Evolutionary conservation across 1,140 invertebrate species (phyloP), one percentile per base, ranked within the genome.

Genomic region (Myzus persicae): DNA sequence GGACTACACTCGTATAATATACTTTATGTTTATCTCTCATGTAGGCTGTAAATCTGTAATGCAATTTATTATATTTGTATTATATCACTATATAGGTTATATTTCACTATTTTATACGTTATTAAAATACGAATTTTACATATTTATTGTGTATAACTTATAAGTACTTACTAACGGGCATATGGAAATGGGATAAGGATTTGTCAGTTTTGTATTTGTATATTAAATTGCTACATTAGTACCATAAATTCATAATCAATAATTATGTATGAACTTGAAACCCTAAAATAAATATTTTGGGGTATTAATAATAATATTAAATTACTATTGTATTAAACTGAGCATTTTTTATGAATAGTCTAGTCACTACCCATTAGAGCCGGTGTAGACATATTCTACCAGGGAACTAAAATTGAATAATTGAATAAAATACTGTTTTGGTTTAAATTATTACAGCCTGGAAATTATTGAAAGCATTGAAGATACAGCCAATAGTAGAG

Each of bases 401-500:
- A 76, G 59, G 31, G 7, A 51, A 51, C 48, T 51, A 22, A 51
- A 51, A 24, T 51, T 51, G 22, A 36, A 76, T 76, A 76, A n/a
- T n/a, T n/a, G 11, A 76, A 76, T 76, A 76, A 76, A 76, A n/a
- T 76, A 89, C 40, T 54, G 9, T 54, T 89, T 76, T n/a, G 59
- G 46, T 89, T 89, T 89, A 51, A 51, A 54, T 93, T 90, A 93
- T 90, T 90, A 89, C 91, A 98, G 97, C 81, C 97, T 97, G 87
- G 96, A 97, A n/a, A 98, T 98, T 94, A 95, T 97, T 93, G 96
- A 96, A 94, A 97, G 97, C 81, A 96, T 98, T 93, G 95, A 97
- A 26, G 94, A 90, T 54, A 93, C 93, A 95, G 96, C 7, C 97
- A 98, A 95, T 96, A 93, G 93, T 90, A 91, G 97, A 94, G 96